Percentiles rank a stretch among this genome's conserved stretches.
Conservation (phyloP, 92 coral and sea anemone genomes). For the Umimayanthus kanabou region DNA sequence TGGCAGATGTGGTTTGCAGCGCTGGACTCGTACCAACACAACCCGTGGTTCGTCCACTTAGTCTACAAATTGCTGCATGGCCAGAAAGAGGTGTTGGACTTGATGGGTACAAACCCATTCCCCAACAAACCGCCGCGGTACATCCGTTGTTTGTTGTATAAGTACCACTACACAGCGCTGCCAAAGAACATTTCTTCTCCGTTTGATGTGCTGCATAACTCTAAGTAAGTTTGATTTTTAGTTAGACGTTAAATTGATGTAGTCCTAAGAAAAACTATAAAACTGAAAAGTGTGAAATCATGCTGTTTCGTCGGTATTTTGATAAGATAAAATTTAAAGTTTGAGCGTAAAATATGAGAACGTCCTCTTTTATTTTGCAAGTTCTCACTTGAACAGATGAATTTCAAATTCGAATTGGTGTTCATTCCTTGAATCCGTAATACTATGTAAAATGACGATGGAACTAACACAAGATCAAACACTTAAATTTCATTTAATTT, state of each 20-base stretch:
- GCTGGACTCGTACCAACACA: slow-evolving; percentile 86
- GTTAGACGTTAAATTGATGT: background rate
- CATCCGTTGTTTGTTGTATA: slow-evolving; percentile 81
- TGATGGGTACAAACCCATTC: slow-evolving; percentile 81
- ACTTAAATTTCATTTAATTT: no score
- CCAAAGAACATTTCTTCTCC: slow-evolving; percentile 59
- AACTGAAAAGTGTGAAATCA: no score
- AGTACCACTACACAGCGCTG: slow-evolving; percentile 81
- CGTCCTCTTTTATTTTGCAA: no score
- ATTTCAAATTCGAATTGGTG: no score
- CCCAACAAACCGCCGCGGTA: slow-evolving; percentile 76
- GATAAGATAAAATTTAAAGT: no score
- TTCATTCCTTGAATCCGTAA: no score
- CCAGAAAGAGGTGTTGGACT: slow-evolving; percentile 82
- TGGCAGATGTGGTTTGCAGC: slow-evolving; percentile 99
- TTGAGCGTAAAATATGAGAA: no score
- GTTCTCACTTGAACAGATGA: no score
- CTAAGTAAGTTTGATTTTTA: slow-evolving; percentile 48
- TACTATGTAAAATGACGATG: no score
- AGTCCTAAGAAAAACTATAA: background rate
- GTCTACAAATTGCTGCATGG: slow-evolving; percentile 84
- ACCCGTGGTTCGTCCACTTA: slow-evolving; percentile 94
- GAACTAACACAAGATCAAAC: no score
- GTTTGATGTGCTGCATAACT: slow-evolving; percentile 64
- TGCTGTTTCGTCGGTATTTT: no score